Evolutionary conservation across 2,797 vertebrate species (phyloP).

Genomic region (Poeciliopsis presidionis): DNA sequence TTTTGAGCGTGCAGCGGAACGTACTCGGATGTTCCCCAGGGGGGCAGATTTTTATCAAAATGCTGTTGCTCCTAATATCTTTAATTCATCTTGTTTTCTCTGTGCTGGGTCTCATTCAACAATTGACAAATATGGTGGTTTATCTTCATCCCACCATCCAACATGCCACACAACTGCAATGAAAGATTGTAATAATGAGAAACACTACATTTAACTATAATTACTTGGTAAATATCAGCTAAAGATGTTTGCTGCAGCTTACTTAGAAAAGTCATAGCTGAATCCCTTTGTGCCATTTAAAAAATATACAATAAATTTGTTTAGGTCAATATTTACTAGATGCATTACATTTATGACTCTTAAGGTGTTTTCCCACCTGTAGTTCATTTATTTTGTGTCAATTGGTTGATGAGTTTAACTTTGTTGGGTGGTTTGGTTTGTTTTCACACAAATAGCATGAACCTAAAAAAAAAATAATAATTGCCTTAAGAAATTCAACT

Average conservation of each 20-base stretch:
- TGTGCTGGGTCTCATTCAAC: slow-evolving; percentile 12
- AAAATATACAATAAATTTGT: not conserved
- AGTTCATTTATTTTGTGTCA: not conserved
- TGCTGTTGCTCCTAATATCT: slow-evolving; percentile 13
- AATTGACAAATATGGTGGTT: not conserved
- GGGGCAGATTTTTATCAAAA: slow-evolving; percentile 23
- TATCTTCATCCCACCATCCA: slow-evolving; percentile 17
- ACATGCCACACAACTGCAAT: slow-evolving; percentile 12
- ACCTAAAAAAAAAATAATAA: not conserved
- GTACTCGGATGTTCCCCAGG: slow-evolving; percentile 14
- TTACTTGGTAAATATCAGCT: not conserved
- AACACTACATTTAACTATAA: not conserved
- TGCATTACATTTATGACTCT: too few relatives aligned
- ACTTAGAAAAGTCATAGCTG: not conserved
- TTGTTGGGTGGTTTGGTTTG: not conserved
- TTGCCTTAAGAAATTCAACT: not conserved
- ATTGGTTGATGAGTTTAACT: not conserved
- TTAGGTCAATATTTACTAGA: not conserved
- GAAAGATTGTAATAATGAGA: not conserved
- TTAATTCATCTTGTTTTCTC: slow-evolving; percentile 3
- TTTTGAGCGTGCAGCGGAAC: slow-evolving; percentile 17
- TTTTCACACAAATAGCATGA: not conserved
- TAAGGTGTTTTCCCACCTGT: not conserved
- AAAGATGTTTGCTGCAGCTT: not conserved
- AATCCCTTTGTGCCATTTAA: not conserved